Conservation (phyloP, 2,888 invertebrate genomes). For the Lobophora halterata region DNA sequence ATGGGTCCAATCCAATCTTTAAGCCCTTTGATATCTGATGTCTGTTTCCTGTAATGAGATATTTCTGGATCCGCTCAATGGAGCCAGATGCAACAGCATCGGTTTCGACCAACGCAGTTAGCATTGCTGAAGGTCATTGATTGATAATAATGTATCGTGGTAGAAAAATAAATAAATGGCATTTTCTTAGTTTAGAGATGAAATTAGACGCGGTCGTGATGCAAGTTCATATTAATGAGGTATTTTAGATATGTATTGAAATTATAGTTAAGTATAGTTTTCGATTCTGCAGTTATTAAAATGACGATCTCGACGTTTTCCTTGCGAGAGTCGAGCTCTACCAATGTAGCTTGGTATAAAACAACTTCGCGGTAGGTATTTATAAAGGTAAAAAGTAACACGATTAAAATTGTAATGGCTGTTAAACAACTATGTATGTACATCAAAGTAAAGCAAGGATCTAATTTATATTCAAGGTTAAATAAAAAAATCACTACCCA, state of each 20-base stretch:
- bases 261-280: too few species aligned
- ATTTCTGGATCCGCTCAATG: constrained; percentile 9
- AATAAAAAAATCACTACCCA: constrained; percentile 32
- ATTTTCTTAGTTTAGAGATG: constrained; percentile 37
- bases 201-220: constrained; percentile 37
- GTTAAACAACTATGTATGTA: constrained; percentile 17
- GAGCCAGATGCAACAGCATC: constrained; percentile 52
- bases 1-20: constrained; percentile 40
- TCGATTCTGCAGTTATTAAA: too few species aligned
- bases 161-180: constrained; percentile 40
- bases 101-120: constrained; percentile 34
- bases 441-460: constrained; percentile 31
- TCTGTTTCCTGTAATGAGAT: constrained; percentile 32
- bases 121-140: constrained; percentile 64
- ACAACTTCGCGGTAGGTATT: too few species aligned
- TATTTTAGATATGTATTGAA: constrained; percentile 2
- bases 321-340: too few species aligned
- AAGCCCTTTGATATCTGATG: constrained; percentile 35
- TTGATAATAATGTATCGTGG: constrained; percentile 46
- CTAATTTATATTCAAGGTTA: constrained; percentile 33
- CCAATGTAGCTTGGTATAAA: too few species aligned
- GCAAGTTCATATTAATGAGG: too few species aligned
- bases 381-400: too few species aligned
- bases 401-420: constrained; percentile 1
- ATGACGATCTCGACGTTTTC: too few species aligned